Evolutionary conservation across 2,113 vertebrate genomes (phyloP), one percentile per base, ranked within the genome.

Genomic region (Alouatta palliata): DNA sequence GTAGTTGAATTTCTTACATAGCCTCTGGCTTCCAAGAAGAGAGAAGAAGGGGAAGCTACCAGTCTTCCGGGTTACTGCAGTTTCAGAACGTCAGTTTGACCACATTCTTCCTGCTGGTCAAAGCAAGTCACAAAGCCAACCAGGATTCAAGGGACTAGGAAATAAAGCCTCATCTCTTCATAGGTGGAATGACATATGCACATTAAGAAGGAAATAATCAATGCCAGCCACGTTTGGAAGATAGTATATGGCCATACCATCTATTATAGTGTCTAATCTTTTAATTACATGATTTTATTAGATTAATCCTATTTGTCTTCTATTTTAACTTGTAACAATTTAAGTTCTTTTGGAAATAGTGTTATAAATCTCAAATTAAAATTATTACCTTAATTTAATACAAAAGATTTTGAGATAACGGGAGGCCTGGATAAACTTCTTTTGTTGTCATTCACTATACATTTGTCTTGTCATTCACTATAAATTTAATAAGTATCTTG

Each of bases 401-500:
- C 66, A 81, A 84, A 86, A 92, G 13, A 37, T n/a, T 43, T 79
- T n/a, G 47, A 61, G 25, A 43, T 84, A 76, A 71, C 40, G 52
- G 14, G 61, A 56, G 43, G 19, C 37, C 66, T 19, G 45, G 37
- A 75, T 82, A 85, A 81, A 75, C 66, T 20, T 90, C 35, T 35
- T 96, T 96, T 79, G 47, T 91, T 81, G 20, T 54, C 11, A 82
- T 5, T 92, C 27, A 85, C 6, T 95, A 3, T 94, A 88, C 37
- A 88, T 93, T 85, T 88, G 77, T 84, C 35, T 94, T 81, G 20
- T 40, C 5, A 82, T 4, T 92, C 35, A 76, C 11, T 95, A 4
- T 94, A 85, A 66, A 88, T 93, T 96, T 96, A 94, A 71, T 58
- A 73, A 68, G 16, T 64, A 37, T 96, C 35, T 96, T 94, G 71